Evolutionary conservation across 2,113 vertebrate species (phyloP).

Genomic region (Neofelis nebulosa): DNA sequence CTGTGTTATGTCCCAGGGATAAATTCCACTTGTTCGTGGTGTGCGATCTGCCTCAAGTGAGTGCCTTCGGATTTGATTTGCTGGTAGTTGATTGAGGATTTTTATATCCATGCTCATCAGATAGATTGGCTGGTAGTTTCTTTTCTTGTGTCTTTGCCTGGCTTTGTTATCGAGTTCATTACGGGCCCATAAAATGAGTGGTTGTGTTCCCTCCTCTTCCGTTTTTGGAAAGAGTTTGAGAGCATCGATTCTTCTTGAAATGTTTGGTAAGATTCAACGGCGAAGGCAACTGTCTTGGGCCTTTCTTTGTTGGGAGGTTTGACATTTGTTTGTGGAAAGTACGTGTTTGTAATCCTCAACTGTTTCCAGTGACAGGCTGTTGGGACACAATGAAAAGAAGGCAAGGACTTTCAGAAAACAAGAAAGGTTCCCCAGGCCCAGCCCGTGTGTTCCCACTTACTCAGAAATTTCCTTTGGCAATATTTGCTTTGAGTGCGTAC

Average conservation of each 20-base stretch:
- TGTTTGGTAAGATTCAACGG: neutral
- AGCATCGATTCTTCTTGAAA: neutral
- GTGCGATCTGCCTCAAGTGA: neutral
- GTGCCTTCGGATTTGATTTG: neutral
- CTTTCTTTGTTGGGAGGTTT: neutral
- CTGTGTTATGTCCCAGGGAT: neutral
- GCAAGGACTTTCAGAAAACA: neutral
- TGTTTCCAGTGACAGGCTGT: neutral
- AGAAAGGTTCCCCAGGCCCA: neutral
- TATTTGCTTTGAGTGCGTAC: neutral
- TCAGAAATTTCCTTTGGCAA: neutral
- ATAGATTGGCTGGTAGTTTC: neutral
- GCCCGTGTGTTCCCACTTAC: neutral
- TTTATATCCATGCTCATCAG: neutral
- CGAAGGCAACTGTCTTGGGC: neutral
- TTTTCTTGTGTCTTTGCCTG: neutral
- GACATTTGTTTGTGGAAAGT: neutral
- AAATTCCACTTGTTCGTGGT: neutral
- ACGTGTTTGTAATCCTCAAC: neutral
- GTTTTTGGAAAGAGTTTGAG: neutral
- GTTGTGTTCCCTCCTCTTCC: neutral
- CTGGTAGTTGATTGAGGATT: neutral
- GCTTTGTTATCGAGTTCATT: neutral
- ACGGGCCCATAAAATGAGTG: neutral
- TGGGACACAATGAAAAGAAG: neutral